phyloP scores from a whole-genome alignment of 92 coral and sea anemone species.

The Metridium senile region DNA sequence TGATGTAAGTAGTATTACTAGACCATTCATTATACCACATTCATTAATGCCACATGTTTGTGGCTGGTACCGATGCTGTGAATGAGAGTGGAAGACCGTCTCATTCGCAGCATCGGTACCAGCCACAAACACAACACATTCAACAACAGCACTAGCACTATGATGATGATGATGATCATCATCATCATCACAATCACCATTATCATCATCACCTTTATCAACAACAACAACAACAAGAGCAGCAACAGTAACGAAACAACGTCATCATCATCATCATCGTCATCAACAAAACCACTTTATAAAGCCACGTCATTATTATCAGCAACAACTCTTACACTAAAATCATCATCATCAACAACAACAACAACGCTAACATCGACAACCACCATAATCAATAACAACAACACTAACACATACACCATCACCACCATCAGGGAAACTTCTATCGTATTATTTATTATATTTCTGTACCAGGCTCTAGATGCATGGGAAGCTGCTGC shows the following conservation, averaged over 20 bases:
- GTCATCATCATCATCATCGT: background rate
- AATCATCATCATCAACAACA: background rate
- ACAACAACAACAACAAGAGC: background rate
- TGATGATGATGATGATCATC: background rate
- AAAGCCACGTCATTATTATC: background rate
- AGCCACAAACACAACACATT: too few species aligned
- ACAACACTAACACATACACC: background rate
- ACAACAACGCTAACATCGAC: background rate
- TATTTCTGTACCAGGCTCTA: constrained; percentile 47
- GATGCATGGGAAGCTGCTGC: constrained; percentile 83
- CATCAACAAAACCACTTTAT: background rate
- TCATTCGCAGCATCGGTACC: too few species aligned
- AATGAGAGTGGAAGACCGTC: too few species aligned
- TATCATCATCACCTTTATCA: background rate
- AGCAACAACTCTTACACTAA: background rate
- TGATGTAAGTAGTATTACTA: constrained; percentile 52
- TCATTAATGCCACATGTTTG: too few species aligned
- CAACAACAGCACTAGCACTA: background rate
- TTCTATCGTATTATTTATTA: background rate
- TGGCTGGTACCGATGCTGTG: too few species aligned
- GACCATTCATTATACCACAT: background rate
- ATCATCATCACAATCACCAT: background rate
- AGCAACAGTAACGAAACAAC: background rate
- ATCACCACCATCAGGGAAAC: background rate
- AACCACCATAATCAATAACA: background rate